These are phyloP conservation scores for Himalopsyche anomala DNA, from an alignment of 2,888 invertebrate genomes.

Conservation along the genomic window DNA sequence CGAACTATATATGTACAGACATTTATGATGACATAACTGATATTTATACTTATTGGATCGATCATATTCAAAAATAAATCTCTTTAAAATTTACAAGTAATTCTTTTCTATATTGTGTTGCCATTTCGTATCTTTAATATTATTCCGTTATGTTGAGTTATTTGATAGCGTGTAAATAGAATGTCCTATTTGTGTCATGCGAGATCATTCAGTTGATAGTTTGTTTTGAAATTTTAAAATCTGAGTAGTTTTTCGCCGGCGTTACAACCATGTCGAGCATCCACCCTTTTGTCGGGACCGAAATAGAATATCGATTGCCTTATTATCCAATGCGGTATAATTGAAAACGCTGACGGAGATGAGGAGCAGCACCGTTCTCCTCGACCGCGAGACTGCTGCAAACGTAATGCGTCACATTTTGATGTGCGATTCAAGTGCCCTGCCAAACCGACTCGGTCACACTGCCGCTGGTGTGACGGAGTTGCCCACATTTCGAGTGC, in stretches of 20 bases:
- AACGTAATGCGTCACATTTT: neutral
- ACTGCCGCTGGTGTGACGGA: neutral
- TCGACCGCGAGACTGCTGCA: neutral
- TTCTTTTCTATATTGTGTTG: no score
- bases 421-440: neutral
- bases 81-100: no score
- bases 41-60: no score
- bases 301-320: slow-evolving; percentile 40
- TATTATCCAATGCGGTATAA: slow-evolving; percentile 38
- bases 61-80: no score
- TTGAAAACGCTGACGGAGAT: slow-evolving; percentile 11
- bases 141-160: no score
- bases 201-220: no score
- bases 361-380: neutral
- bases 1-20: no score
- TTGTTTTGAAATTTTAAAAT: no score
- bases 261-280: neutral
- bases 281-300: slow-evolving; percentile 23
- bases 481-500: slow-evolving; percentile 1
- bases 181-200: no score
- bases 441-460: neutral
- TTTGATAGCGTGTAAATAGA: no score
- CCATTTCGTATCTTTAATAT: no score
- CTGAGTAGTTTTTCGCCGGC: neutral
- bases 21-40: no score